A percentile compares a stretch with the other conserved stretches of the same genome.
Evolutionary conservation across 2,888 invertebrate species (phyloP).

Genomic region (Crocallis elinguaria): DNA sequence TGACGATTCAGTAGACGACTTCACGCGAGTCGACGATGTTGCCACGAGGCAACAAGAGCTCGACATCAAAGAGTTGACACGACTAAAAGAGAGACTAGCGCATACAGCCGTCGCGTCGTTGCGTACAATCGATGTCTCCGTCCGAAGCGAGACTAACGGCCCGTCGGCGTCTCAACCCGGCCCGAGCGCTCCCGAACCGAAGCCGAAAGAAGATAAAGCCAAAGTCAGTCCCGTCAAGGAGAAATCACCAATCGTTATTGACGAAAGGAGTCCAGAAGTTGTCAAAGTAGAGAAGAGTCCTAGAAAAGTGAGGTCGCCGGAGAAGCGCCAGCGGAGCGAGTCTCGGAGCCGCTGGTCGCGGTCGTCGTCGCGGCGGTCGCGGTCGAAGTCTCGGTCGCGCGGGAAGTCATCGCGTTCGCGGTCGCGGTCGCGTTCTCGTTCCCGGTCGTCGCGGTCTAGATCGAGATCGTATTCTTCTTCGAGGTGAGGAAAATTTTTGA

Average conservation of each 20-base stretch:
- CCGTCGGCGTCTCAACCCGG: slow-evolving; percentile 55
- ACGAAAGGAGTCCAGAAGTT: slow-evolving; percentile 27
- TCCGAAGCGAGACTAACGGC: slow-evolving; percentile 52
- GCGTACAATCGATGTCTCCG: neutral
- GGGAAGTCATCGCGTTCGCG: slow-evolving; percentile 42
- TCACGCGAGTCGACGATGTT: slow-evolving; percentile 81
- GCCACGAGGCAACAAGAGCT: slow-evolving; percentile 82
- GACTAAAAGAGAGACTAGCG: slow-evolving; percentile 87
- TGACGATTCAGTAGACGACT: slow-evolving; percentile 83
- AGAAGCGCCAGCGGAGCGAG: slow-evolving; percentile 61
- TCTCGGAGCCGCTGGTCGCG: slow-evolving; percentile 54
- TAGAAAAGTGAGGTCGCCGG: slow-evolving; percentile 51
- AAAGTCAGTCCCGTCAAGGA: slow-evolving; percentile 40
- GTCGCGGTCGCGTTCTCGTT: slow-evolving; percentile 53
- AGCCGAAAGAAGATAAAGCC: slow-evolving; percentile 20
- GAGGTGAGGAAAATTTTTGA: slow-evolving; percentile 56
- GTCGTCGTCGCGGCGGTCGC: slow-evolving; percentile 47
- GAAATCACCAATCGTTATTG: neutral
- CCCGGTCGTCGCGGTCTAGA: slow-evolving; percentile 53
- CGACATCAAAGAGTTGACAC: slow-evolving; percentile 86
- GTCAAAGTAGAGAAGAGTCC: slow-evolving; percentile 43
- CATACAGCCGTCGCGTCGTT: slow-evolving; percentile 88
- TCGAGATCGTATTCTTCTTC: slow-evolving; percentile 82
- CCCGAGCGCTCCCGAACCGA: slow-evolving; percentile 3
- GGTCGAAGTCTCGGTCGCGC: slow-evolving; percentile 40